Conservation (phyloP, 2,888 invertebrate genomes). For the Neuroscelio doddi region DNA sequence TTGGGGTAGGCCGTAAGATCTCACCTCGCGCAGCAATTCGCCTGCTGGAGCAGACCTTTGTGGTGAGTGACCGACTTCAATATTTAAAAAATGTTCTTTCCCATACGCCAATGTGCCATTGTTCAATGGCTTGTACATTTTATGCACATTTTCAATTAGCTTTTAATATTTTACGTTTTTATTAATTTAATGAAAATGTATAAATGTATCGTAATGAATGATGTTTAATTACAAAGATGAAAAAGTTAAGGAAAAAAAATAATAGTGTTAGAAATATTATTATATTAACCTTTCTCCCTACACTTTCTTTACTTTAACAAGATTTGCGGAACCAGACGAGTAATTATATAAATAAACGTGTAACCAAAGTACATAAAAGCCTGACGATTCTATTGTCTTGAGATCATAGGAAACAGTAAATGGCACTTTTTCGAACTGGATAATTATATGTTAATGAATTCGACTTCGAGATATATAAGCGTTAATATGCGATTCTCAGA, state of each 20-base stretch:
- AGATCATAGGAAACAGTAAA: not conserved
- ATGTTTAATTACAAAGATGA: not conserved
- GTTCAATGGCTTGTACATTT: too few relatives aligned
- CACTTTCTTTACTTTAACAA: not conserved
- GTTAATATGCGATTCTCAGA: constrained; percentile 26
- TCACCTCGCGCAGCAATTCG: constrained; percentile 10
- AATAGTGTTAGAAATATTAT: too few relatives aligned
- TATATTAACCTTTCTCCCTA: not conserved
- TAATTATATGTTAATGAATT: constrained; percentile 28
- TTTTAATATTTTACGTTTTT: too few relatives aligned
- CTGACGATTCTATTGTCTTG: not conserved
- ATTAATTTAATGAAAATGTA: too few relatives aligned
- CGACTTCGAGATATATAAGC: constrained; percentile 21
- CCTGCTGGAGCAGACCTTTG: constrained; percentile 2
- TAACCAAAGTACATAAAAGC: not conserved
- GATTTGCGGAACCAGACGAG: too few relatives aligned
- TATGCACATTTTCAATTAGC: too few relatives aligned
- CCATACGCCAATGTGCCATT: too few relatives aligned
- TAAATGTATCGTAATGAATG: too few relatives aligned
- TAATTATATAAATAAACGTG: not conserved
- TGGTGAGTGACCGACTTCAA: not conserved
- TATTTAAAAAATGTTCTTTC: not conserved
- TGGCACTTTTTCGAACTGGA: constrained; percentile 8
- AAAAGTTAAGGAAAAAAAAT: not conserved
- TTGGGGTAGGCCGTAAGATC: constrained; percentile 38